Evolutionary conservation across 2,797 vertebrate genomes (phyloP), one percentile per base, ranked within the genome.

Genomic region (Brotogeris chrysoptera): DNA sequence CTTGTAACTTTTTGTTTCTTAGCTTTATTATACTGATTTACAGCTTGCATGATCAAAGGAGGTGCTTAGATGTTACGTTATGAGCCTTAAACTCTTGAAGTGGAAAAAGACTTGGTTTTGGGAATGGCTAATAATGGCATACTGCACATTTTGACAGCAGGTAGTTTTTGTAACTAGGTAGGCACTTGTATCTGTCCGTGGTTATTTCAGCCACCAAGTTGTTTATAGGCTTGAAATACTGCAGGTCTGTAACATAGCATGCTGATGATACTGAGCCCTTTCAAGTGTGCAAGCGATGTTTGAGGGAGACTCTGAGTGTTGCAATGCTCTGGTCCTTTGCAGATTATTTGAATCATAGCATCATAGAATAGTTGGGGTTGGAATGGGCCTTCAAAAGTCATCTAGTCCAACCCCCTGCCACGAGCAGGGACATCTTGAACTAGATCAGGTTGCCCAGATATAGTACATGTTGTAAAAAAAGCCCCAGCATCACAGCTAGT

Each of bases 281-380:
- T 41, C 11, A 10, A 27, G 28, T 1, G 8, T 12, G 21, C 0
- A 1, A 28, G 44, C 0, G 0, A 1, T 43, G 20, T 39, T 16
- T 49, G 46, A 32, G 21, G 28, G 49, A 21, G 28, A 14, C 44
- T 49, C 23, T 60, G 1, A 2, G 39, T 15, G 20, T 3, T 8
- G 14, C 1, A 1, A 30, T n/a, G 18, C 38, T 65, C 17, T 47
- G 41, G 44, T 47, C 28, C 21, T 63, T 46, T 39, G 61, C 23
- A n/a, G 30, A 8, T 32, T 23, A 36, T 59, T 36, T 36, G n/a
- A 36, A 59, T 59, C 34, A 11, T 36, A 59, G 34, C 15, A 59
- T 57, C n/a, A 24, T 34, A 34, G 55, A 24, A 34, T 59, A 36
- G 55, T 11, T 59, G 23, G 55, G n/a, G n/a, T 36, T 59, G 55